Evolutionary conservation across 2,113 vertebrate genomes (phyloP), one percentile per base, ranked within the genome.

Genomic region (Morone saxatilis): DNA sequence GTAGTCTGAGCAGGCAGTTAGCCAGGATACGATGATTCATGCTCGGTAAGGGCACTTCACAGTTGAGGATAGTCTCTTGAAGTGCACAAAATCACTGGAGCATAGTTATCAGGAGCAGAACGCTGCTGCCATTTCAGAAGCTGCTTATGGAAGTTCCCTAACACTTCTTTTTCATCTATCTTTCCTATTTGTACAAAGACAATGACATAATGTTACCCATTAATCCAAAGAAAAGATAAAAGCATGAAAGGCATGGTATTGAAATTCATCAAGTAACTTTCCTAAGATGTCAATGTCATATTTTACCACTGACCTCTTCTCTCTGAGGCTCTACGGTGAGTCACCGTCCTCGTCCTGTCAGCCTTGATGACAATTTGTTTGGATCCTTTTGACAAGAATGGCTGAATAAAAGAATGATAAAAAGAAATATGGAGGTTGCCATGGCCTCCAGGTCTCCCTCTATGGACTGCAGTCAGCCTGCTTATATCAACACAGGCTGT

Each of bases 21-120:
- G 89, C 88, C 90, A 89, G 71, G 73, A 71, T 60, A 45, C 77
- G 71, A 73, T 78, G 79, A 88, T 84, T 90, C 85, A 90, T 86
- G 82, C 56, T 78, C 4, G 38, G 86, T 80, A 50, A 91, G 76
- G 79, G 86, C 84, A 76, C 89, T 91, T 86, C 76, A 88, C 72
- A 65, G 82, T 59, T 22, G 78, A 25, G 7, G 69, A 88, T 51
- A 69, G 72, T 62, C 83, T 81, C 85, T 76, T 85, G 71, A 90
- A 89, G 74, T 85, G 79, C 73, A 81, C 68, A 75, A 62, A 90
- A 74, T 80, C 86, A 81, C 81, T 73, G 79, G 74, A 86, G 92
- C 83, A 40, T 57, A 66, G 71, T 76, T 75, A 88, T 83, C 73
- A 73, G 74, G 47, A 72, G 56, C 20, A 5, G 41, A 75, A 78